Percentiles rank a stretch among this genome's conserved stretches.
Evolutionary conservation across 2,113 vertebrate species (phyloP).

Genomic region (Corvus moneduloides): DNA sequence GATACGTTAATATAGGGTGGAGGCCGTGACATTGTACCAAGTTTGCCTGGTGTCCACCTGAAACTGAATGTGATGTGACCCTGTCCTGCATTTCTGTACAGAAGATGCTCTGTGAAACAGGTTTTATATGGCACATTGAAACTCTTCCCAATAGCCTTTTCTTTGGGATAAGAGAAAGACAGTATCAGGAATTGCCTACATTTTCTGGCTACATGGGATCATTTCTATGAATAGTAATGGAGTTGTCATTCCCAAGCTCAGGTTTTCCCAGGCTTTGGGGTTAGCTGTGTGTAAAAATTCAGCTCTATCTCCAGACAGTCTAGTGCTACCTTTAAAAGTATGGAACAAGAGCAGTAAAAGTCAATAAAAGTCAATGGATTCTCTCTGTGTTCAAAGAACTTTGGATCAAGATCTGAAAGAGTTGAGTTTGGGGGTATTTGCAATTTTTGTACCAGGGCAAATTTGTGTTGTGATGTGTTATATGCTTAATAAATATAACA

Average conservation of each 20-base stretch:
- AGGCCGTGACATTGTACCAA: background rate
- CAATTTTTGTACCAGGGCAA: background rate
- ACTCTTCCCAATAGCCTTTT: background rate
- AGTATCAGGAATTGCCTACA: background rate
- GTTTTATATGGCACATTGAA: background rate
- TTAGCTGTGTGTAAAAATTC: background rate
- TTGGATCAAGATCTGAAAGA: background rate
- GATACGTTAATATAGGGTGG: no score
- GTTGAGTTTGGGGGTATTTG: background rate
- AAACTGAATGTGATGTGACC: background rate
- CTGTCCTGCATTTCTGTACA: background rate
- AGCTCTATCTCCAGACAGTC: background rate
- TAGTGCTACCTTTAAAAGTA: background rate
- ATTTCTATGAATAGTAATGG: background rate
- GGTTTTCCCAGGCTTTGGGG: background rate
- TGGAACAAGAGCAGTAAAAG: background rate
- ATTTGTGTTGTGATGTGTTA: background rate
- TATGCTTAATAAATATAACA: background rate
- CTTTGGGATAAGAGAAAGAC: background rate
- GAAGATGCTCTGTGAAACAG: background rate
- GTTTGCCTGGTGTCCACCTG: background rate
- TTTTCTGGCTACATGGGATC: background rate
- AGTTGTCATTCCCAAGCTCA: background rate
- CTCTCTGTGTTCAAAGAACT: background rate
- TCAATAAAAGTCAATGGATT: background rate